These are phyloP conservation scores for Pammene aurita DNA, from an alignment of 2,888 invertebrate species.

Conservation along the genomic window DNA sequence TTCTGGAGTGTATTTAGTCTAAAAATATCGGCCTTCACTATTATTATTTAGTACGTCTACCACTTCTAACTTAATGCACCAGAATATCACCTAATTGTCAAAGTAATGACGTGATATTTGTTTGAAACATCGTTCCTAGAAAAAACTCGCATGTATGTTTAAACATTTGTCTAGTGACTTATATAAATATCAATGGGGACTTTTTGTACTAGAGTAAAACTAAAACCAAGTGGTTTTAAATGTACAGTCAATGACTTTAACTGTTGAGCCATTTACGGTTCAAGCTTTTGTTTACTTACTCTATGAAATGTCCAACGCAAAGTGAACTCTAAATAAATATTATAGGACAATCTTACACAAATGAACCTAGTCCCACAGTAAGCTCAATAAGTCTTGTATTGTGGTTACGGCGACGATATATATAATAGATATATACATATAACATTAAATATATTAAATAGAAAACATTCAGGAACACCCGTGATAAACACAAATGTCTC, in stretches of 20 bases:
- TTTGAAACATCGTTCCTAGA: slow-evolving; percentile 27
- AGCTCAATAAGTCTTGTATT: too few species aligned
- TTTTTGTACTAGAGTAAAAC: neutral
- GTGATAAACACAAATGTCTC: too few species aligned
- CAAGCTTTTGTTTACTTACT: too few species aligned
- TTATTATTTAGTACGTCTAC: slow-evolving; percentile 3
- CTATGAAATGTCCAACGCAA: too few species aligned
- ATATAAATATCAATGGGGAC: neutral
- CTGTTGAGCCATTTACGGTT: too few species aligned
- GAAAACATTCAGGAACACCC: too few species aligned
- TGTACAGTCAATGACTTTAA: neutral
- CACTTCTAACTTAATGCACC: neutral
- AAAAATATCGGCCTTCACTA: neutral
- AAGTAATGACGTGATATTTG: slow-evolving; percentile 23
- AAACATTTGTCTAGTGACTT: slow-evolving; percentile 22
- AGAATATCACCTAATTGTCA: slow-evolving; percentile 2
- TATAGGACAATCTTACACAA: too few species aligned
- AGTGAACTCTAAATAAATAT: too few species aligned
- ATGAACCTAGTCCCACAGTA: too few species aligned
- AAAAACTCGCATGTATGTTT: slow-evolving; percentile 9
- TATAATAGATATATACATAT: too few species aligned
- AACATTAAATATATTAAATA: too few species aligned
- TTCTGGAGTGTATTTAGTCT: neutral
- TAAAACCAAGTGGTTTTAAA: neutral
- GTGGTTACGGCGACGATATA: too few species aligned